Evolutionary conservation across 2,113 vertebrate species (phyloP).

Genomic region (Rynchops niger): DNA sequence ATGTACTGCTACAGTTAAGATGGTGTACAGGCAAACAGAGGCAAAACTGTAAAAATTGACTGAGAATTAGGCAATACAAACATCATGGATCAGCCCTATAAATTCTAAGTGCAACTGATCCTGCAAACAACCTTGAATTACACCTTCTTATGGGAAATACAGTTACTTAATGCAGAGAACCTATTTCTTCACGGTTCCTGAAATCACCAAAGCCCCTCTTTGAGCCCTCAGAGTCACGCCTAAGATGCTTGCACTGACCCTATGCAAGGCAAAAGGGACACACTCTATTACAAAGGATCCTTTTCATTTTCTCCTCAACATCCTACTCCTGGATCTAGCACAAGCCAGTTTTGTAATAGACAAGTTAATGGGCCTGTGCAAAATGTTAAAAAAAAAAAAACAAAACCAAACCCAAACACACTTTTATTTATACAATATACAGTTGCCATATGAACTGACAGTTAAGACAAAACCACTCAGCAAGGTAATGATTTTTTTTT

Average conservation of each 20-base stretch:
- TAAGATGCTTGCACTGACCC: neutral
- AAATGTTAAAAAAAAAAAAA: neutral
- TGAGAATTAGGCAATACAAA: neutral
- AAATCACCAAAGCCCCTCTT: neutral
- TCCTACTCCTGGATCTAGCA: neutral
- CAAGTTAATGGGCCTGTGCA: neutral
- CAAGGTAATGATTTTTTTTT: neutral
- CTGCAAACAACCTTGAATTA: neutral
- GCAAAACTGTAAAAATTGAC: neutral
- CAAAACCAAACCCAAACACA: neutral
- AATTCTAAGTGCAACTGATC: neutral
- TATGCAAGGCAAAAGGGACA: neutral
- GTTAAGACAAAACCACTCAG: neutral
- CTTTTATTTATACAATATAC: neutral
- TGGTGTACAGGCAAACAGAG: neutral
- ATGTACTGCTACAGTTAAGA: neutral
- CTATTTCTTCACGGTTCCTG: neutral
- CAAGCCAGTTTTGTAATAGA: slow-evolving; percentile 15
- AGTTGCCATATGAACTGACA: neutral
- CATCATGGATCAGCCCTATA: neutral
- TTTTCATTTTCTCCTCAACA: neutral
- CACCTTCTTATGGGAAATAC: neutral
- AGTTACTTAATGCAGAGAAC: neutral
- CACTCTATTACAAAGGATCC: neutral
- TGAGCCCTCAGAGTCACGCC: neutral